These are phyloP conservation scores for Varecia variegata DNA, from an alignment of 2,797 vertebrate genomes.

Conservation along the genomic window DNA sequence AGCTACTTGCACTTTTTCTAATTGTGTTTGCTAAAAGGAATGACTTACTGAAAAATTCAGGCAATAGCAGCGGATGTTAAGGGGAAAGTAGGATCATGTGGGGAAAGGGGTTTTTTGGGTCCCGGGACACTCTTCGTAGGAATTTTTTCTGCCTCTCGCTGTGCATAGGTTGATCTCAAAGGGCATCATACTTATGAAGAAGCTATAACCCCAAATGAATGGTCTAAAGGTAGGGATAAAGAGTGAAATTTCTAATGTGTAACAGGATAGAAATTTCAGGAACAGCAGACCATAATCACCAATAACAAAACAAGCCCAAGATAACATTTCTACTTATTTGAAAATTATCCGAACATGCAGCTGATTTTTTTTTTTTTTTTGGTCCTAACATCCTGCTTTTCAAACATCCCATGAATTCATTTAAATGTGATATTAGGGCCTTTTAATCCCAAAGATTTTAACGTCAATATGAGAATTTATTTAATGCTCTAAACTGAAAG, in stretches of 20 bases:
- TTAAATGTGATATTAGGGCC: not conserved
- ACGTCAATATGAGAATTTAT: conserved; percentile 20
- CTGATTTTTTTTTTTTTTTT: not conserved
- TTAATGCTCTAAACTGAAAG: not conserved
- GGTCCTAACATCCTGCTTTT: not conserved
- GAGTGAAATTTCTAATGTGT: not conserved
- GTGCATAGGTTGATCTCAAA: not conserved
- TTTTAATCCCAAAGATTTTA: conserved; percentile 42
- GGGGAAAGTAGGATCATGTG: not conserved
- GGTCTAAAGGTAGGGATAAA: not conserved
- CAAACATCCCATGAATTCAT: not conserved
- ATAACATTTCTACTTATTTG: not conserved
- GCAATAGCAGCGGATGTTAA: not conserved
- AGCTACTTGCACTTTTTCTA: not conserved
- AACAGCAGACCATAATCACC: not conserved
- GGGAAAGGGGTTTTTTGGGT: not conserved
- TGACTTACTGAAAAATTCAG: conserved; percentile 11
- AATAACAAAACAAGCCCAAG: not conserved
- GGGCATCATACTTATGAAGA: not conserved
- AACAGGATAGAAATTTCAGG: not conserved
- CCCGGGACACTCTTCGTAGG: not conserved
- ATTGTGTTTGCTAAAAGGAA: not conserved
- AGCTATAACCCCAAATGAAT: not conserved
- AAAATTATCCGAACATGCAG: conserved; percentile 1
- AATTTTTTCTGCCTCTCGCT: not conserved